phyloP scores from a whole-genome alignment of 2,888 invertebrate species.

The Pherbina coryleti region DNA sequence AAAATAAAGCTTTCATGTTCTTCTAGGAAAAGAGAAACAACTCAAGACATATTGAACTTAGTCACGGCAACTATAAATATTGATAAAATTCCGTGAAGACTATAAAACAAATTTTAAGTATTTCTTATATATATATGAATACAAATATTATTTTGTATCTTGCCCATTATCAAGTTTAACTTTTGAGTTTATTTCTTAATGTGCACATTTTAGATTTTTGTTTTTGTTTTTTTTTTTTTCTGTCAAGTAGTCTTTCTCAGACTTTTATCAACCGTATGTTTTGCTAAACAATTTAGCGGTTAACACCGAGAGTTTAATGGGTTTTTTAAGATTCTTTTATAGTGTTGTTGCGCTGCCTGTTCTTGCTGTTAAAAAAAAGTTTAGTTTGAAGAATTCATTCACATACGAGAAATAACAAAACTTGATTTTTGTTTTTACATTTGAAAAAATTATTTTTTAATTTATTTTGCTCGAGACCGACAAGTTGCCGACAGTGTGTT shows the following conservation, averaged over 20 bases:
- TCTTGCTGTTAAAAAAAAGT: background rate
- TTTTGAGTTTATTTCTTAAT: too few relatives aligned
- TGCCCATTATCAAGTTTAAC: too few relatives aligned
- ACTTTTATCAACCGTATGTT: constrained; percentile 10
- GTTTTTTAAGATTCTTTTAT: constrained; percentile 6
- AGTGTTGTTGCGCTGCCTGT: background rate
- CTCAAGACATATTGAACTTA: too few relatives aligned
- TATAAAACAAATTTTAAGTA: too few relatives aligned
- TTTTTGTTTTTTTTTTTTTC: background rate
- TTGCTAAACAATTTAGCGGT: background rate
- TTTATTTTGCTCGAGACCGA: constrained; percentile 2
- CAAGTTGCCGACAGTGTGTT: background rate
- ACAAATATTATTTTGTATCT: too few relatives aligned
- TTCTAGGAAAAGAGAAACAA: too few relatives aligned
- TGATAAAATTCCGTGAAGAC: too few relatives aligned
- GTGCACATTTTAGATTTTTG: background rate
- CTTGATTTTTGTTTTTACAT: background rate
- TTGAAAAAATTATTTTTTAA: background rate
- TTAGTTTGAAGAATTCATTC: background rate
- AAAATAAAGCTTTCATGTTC: too few relatives aligned
- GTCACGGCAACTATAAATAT: too few relatives aligned
- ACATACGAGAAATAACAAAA: background rate
- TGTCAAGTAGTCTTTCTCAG: background rate
- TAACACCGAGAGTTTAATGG: background rate
- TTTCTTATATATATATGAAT: too few relatives aligned